phyloP scores from a whole-genome alignment of 2,888 invertebrate genomes.

The Drosophila percnosoma region DNA sequence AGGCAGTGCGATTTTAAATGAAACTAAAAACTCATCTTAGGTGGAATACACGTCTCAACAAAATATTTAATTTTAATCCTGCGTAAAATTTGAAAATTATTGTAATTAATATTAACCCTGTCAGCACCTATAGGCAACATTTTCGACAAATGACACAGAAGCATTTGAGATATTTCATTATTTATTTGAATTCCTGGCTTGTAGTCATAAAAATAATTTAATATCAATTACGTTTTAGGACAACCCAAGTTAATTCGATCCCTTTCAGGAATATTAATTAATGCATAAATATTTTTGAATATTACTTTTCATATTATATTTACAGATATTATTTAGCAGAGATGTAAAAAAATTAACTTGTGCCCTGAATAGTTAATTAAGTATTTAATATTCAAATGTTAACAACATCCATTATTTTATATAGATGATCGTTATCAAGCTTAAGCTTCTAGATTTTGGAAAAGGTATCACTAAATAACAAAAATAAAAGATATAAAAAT shows the following conservation, averaged over 20 bases:
- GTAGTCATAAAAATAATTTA: background rate
- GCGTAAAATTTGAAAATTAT: background rate
- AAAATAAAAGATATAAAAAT: background rate
- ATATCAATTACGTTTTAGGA: background rate
- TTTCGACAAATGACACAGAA: background rate
- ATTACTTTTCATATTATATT: background rate
- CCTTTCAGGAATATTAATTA: too few species aligned
- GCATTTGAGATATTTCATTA: background rate
- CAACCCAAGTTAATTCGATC: too few species aligned
- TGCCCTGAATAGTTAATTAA: background rate
- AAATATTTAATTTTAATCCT: background rate
- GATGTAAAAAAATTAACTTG: background rate
- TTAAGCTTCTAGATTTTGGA: too few species aligned
- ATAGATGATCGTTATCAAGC: background rate
- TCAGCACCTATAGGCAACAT: background rate
- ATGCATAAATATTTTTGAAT: background rate
- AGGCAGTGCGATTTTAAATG: background rate
- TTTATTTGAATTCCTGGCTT: background rate
- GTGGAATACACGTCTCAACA: background rate
- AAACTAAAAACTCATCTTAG: background rate
- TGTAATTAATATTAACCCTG: background rate
- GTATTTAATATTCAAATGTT: background rate
- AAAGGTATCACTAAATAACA: background rate
- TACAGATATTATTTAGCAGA: background rate
- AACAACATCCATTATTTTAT: background rate